Conservation (phyloP, 2,888 invertebrate species). For the Tholera decimalis region DNA sequence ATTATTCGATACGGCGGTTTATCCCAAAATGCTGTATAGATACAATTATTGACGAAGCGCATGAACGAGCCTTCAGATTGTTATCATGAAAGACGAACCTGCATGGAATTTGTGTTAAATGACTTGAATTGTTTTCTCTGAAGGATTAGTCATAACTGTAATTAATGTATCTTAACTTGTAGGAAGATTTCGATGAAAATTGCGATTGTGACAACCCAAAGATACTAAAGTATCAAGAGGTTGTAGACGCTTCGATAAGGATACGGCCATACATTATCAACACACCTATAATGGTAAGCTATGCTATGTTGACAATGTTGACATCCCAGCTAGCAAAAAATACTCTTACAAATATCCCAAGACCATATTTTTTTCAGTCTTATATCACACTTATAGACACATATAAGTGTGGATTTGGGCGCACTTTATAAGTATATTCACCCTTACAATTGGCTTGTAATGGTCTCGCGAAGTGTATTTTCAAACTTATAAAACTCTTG, state of each 20-base stretch:
- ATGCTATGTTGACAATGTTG: background rate
- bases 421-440: too few relatives aligned
- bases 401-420: too few relatives aligned
- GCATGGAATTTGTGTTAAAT: background rate
- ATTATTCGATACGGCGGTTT: background rate
- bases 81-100: too few relatives aligned
- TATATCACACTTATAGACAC: too few relatives aligned
- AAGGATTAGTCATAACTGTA: background rate
- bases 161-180: conserved; percentile 28
- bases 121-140: background rate
- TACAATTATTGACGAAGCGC: too few relatives aligned
- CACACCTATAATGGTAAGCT: conserved; percentile 80
- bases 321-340: too few relatives aligned
- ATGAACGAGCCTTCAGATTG: too few relatives aligned
- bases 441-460: too few relatives aligned
- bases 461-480: too few relatives aligned
- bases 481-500: too few relatives aligned
- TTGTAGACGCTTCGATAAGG: conserved; percentile 73
- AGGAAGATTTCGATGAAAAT: conserved; percentile 86
- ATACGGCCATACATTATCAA: conserved; percentile 68
- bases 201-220: conserved; percentile 85
- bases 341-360: too few relatives aligned
- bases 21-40: background rate
- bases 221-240: conserved; percentile 75
- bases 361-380: too few relatives aligned